Evolutionary conservation across 1,140 invertebrate species (phyloP).

Genomic region (Hyles euphorbiae): DNA sequence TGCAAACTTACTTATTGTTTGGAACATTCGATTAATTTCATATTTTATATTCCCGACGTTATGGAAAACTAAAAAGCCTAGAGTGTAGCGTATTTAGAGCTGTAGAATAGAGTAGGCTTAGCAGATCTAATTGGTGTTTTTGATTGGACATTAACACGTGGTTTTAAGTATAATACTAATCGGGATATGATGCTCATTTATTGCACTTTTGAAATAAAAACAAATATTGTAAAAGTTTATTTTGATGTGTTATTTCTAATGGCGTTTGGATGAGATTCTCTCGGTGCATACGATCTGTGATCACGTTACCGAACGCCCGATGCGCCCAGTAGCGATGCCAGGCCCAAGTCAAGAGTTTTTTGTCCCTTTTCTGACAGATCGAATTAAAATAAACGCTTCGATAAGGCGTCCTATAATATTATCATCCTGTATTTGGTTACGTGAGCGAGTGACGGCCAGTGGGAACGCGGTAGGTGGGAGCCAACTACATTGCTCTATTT

Average conservation of each 20-base stretch:
- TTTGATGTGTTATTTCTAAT: too few relatives aligned
- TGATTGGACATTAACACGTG: too few relatives aligned
- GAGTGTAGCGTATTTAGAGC: too few relatives aligned
- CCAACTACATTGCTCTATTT: slow-evolving; percentile 45
- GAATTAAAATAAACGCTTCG: slow-evolving; percentile 73
- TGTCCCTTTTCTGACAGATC: slow-evolving; percentile 69
- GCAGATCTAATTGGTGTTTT: too few relatives aligned
- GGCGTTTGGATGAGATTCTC: slow-evolving; percentile 9
- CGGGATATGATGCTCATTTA: too few relatives aligned
- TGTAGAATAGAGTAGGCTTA: too few relatives aligned
- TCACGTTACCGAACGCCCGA: slow-evolving; percentile 56
- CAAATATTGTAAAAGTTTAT: too few relatives aligned
- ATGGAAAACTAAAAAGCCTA: too few relatives aligned
- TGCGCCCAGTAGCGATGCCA: slow-evolving; percentile 59
- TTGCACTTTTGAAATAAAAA: too few relatives aligned
- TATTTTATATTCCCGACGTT: too few relatives aligned
- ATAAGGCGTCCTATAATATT: slow-evolving; percentile 67
- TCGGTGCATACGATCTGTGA: slow-evolving; percentile 29
- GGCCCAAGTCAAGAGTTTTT: slow-evolving; percentile 52
- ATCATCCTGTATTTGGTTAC: slow-evolving; percentile 70
- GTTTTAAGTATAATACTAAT: too few relatives aligned
- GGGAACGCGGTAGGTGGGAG: slow-evolving; percentile 66
- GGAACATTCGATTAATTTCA: too few relatives aligned
- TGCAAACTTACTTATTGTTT: background rate
- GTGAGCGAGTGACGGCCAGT: slow-evolving; percentile 55